Percentiles rank a stretch among this genome's conserved stretches.
phyloP scores from a whole-genome alignment of 2,888 invertebrate species.

The Drosophila fungiperda region DNA sequence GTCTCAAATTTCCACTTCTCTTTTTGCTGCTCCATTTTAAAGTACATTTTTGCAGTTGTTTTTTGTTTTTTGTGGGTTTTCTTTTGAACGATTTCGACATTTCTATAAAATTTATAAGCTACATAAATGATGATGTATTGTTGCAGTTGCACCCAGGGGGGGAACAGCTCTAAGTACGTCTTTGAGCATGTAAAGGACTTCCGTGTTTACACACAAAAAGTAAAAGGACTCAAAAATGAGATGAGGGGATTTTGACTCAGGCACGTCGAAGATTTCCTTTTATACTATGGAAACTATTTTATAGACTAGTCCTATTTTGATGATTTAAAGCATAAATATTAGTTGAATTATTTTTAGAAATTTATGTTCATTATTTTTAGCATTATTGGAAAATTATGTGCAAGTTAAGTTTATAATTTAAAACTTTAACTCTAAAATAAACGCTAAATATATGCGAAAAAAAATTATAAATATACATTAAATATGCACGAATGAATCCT shows the following conservation, averaged over 20 bases:
- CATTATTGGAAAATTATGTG: not conserved
- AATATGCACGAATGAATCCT: too few relatives aligned
- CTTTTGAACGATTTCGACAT: constrained; percentile 18
- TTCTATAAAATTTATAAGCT: constrained; percentile 54
- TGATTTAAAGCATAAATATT: not conserved
- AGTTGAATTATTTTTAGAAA: not conserved
- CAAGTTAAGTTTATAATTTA: not conserved
- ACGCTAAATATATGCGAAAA: too few relatives aligned
- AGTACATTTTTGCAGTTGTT: constrained; percentile 34
- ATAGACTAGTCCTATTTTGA: not conserved
- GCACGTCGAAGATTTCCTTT: not conserved
- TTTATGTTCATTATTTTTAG: not conserved
- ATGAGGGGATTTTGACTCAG: not conserved
- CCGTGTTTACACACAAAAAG: constrained; percentile 19
- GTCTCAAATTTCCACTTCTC: constrained; percentile 14
- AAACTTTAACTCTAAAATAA: not conserved
- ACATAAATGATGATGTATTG: constrained; percentile 72
- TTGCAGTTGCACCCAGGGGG: constrained; percentile 39
- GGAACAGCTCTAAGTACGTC: constrained; percentile 11
- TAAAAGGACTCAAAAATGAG: not conserved
- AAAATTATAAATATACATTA: too few relatives aligned
- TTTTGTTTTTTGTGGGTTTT: constrained; percentile 10
- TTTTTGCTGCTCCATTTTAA: constrained; percentile 32
- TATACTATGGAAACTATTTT: not conserved
- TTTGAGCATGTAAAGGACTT: constrained; percentile 30